phyloP scores from a whole-genome alignment of 2,888 invertebrate genomes.

The Andrena bicolor region DNA sequence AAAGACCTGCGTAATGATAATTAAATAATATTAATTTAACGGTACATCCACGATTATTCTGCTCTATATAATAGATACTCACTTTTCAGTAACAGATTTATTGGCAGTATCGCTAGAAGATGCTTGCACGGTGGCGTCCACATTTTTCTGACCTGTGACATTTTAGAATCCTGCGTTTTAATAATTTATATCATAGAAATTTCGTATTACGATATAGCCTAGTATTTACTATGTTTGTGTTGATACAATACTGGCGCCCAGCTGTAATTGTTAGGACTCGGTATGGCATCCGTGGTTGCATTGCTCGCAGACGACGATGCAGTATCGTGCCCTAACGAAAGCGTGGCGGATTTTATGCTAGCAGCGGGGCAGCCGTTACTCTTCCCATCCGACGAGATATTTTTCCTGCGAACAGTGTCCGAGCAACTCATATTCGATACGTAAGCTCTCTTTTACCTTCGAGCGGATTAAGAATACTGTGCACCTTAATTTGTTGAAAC shows the following conservation, averaged over 20 bases:
- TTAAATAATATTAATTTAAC: conserved; percentile 27
- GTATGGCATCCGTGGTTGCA: conserved; percentile 68
- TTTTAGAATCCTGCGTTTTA: conserved; percentile 9
- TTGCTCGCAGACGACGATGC: conserved; percentile 68
- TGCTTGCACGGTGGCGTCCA: conserved; percentile 66
- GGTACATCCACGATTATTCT: background rate
- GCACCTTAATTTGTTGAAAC: conserved; percentile 75
- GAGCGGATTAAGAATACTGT: conserved; percentile 5
- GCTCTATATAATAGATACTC: conserved; percentile 58
- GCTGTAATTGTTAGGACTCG: conserved; percentile 78
- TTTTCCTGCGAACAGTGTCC: conserved; percentile 69
- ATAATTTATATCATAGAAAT: background rate
- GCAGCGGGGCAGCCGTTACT: conserved; percentile 55
- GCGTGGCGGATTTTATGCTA: conserved; percentile 65
- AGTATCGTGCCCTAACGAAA: conserved; percentile 69
- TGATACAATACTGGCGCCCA: conserved; percentile 82
- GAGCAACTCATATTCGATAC: background rate
- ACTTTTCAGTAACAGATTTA: conserved; percentile 75
- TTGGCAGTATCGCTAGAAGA: conserved; percentile 70
- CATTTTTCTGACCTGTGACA: conserved; percentile 75
- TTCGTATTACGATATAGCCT: background rate
- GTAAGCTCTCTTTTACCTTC: background rate
- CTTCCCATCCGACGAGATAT: conserved; percentile 65
- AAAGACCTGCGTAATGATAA: conserved; percentile 66
- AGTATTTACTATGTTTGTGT: conserved; percentile 77